phyloP scores from a whole-genome alignment of 2,113 vertebrate species.

The Nansenia antarctica region DNA sequence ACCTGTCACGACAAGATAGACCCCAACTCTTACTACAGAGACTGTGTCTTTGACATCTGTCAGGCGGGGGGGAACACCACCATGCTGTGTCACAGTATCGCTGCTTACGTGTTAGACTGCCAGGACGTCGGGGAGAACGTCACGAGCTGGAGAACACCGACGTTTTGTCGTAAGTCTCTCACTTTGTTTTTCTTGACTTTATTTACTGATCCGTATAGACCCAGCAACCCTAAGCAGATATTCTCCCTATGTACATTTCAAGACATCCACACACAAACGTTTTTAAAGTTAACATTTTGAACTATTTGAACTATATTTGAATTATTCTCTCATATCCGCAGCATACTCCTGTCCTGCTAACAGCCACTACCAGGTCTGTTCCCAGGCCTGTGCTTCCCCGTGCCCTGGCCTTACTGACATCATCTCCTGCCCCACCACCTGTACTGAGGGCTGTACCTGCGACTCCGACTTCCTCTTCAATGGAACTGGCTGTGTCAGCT shows the following conservation, averaged over 20 bases:
- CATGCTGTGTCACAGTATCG: slow-evolving; percentile 47
- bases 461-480: slow-evolving; percentile 45
- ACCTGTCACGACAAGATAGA: slow-evolving; percentile 49
- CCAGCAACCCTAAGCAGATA: too few species aligned
- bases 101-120: slow-evolving; percentile 53
- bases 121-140: slow-evolving; percentile 37
- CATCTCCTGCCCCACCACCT: slow-evolving; percentile 34
- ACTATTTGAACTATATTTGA: too few species aligned
- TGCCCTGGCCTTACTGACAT: slow-evolving; percentile 51
- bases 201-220: too few species aligned
- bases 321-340: too few species aligned
- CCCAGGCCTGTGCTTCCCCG: slow-evolving; percentile 55
- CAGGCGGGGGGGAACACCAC: slow-evolving; percentile 7
- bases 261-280: too few species aligned
- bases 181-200: too few species aligned
- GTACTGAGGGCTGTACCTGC: slow-evolving; percentile 18
- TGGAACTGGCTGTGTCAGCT: slow-evolving; percentile 57
- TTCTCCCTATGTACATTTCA: too few species aligned
- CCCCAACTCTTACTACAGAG: slow-evolving; percentile 50
- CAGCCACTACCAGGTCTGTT: slow-evolving; percentile 73
- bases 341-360: slow-evolving; percentile 62
- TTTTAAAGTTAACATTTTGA: too few species aligned
- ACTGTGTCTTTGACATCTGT: slow-evolving; percentile 65
- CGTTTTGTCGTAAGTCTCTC: slow-evolving; percentile 61
- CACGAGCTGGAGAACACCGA: slow-evolving; percentile 47